These are phyloP conservation scores for Microcebus ravelobensis DNA, from an alignment of 2,113 vertebrate genomes.

Conservation along the genomic window DNA sequence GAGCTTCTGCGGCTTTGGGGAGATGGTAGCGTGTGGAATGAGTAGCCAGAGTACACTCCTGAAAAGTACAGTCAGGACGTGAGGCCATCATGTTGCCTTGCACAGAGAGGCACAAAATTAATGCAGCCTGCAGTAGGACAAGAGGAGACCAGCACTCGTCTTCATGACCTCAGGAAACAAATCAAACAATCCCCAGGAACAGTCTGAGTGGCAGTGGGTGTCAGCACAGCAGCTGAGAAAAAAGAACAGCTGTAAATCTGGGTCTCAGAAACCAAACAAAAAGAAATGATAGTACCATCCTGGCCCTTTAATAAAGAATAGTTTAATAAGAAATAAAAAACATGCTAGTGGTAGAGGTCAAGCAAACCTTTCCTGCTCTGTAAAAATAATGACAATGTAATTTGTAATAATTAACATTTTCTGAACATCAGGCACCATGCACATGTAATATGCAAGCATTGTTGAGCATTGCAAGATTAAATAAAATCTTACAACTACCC, in stretches of 20 bases:
- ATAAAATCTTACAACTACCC: background rate
- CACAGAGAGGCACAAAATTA: background rate
- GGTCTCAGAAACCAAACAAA: conserved; percentile 34
- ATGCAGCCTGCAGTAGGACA: background rate
- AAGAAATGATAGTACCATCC: background rate
- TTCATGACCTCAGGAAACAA: background rate
- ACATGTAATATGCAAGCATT: background rate
- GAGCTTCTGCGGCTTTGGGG: background rate
- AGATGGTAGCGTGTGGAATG: background rate
- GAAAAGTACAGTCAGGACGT: background rate
- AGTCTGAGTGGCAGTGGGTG: background rate
- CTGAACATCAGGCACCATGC: background rate
- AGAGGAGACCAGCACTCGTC: background rate
- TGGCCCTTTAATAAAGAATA: background rate
- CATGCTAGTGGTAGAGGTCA: background rate
- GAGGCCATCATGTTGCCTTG: background rate
- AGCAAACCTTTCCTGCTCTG: conserved; percentile 11
- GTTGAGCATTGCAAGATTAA: background rate
- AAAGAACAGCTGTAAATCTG: background rate
- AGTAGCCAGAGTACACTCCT: background rate
- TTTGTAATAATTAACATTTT: conserved; percentile 25
- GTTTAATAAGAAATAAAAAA: background rate
- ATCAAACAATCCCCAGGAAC: background rate
- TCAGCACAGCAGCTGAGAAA: background rate
- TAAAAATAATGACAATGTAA: conserved; percentile 40